Base-by-base conservation (phyloP, 1,140 invertebrate genomes). In the Homalodisca vitripennis region DNA sequence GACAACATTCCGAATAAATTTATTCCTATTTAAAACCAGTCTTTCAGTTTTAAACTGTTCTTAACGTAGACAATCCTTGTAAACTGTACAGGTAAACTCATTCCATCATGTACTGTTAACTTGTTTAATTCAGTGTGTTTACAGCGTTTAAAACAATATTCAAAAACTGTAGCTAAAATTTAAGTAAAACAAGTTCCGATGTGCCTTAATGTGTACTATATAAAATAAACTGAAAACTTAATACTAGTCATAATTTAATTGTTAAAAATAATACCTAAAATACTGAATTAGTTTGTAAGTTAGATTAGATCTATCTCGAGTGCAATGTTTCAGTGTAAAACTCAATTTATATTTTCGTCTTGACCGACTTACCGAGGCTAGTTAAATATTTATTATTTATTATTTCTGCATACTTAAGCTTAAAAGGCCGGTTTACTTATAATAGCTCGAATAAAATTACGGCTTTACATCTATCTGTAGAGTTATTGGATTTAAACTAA, bases 161-260 rank as follows among this genome's bases (percentile, higher is more conserved):
- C 3, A 27, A 12, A 3, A 6, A 60, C 12, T 26, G 10, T 10
- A 3, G 13, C 14, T 10, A 60, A 27, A 60, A 60, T 12, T 60
- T 22, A n/a, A n/a, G n/a, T n/a, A n/a, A n/a, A n/a, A n/a, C n/a
- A n/a, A n/a, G n/a, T n/a, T n/a, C n/a, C n/a, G 6, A 14, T 22
- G 55, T 60, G 55, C 55, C 55, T 60, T 60, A 60, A 27, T 22
- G 24, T 22, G 26, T 22, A 60, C n/a, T 27, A 14, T 60, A 2
- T 60, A 27, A 60, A 14, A 60, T 12, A 26, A 60, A 60, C 55
- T 60, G 55, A 24, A 60, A 13, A 22, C 55, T 60, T 60, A 60
- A 60, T 60, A 60, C 55, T 60, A 60, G 55, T 60, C 55, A 60
- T 60, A 60, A 60, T 60, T 60, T 60, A 60, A 60, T 22, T 27